Conservation (phyloP, 2,113 vertebrate genomes). For the rat (Rattus norvegicus) region DNA sequence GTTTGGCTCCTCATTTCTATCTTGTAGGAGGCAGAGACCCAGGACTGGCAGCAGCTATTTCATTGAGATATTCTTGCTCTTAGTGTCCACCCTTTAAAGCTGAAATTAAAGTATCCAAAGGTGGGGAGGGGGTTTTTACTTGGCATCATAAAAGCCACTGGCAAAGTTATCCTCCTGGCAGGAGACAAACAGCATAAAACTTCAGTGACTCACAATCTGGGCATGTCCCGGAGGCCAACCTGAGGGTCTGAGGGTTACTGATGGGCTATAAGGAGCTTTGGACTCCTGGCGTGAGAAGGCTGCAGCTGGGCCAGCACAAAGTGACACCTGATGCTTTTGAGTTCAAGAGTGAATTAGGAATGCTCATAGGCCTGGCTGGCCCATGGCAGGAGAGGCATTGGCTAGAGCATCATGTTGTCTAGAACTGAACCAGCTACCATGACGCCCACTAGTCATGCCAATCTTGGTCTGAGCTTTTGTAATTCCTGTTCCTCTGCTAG, state of each 20-base stretch:
- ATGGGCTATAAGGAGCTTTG: neutral
- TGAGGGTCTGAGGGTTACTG: neutral
- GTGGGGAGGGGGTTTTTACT: constrained; percentile 55
- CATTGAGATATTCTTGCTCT: constrained; percentile 61
- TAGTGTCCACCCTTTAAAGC: constrained; percentile 75
- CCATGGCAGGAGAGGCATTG: neutral
- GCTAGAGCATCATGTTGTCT: fast-evolving
- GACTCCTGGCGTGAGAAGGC: neutral
- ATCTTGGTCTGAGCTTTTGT: fast-evolving
- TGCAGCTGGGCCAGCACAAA: neutral
- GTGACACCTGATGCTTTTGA: neutral
- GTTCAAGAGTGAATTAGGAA: neutral
- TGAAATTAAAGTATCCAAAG: constrained; percentile 79
- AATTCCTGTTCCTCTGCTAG: neutral
- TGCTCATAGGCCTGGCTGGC: neutral
- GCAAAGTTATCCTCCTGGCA: constrained; percentile 68
- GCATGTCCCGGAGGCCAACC: neutral
- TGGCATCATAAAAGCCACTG: constrained; percentile 69
- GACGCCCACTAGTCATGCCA: neutral
- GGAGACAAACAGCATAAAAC: constrained; percentile 51
- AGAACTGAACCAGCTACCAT: neutral
- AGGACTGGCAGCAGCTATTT: constrained; percentile 63
- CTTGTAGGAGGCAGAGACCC: constrained; percentile 25
- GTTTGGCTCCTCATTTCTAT: constrained; percentile 38
- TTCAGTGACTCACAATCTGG: constrained; percentile 40